phyloP scores from a whole-genome alignment of 2,797 vertebrate species.

The Microhierax caerulescens region DNA sequence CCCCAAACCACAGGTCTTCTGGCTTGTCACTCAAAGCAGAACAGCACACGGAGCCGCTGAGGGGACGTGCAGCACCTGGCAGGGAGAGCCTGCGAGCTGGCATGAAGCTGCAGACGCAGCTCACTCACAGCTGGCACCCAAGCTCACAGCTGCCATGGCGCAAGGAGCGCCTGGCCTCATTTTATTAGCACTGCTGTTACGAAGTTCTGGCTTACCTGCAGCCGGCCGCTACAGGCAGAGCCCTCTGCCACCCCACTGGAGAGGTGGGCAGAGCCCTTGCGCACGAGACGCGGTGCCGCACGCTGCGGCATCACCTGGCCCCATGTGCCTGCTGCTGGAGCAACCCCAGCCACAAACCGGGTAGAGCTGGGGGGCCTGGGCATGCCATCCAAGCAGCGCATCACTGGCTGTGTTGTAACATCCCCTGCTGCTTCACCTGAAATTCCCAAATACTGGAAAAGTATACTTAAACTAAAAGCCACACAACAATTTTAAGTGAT shows the following conservation, averaged over 20 bases:
- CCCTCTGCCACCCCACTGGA: background rate
- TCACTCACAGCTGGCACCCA: background rate
- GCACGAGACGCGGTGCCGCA: accelerated
- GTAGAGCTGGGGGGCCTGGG: too few species aligned
- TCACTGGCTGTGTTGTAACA: accelerated
- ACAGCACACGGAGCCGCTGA: background rate
- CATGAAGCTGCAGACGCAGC: background rate
- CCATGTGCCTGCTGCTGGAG: accelerated
- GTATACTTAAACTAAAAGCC: background rate
- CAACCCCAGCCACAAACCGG: background rate
- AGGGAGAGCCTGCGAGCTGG: background rate
- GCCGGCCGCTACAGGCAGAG: accelerated
- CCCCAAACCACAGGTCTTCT: background rate
- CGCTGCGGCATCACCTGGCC: background rate
- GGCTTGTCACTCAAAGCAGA: background rate
- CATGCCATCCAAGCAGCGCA: too few species aligned
- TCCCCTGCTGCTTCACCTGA: background rate
- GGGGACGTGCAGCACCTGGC: background rate
- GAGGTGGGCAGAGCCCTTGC: background rate
- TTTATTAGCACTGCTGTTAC: too few species aligned
- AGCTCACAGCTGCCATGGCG: accelerated
- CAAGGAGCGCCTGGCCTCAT: background rate
- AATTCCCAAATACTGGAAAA: background rate
- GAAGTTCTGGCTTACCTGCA: too few species aligned
- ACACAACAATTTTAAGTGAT: background rate